phyloP scores from a whole-genome alignment of 2,888 invertebrate species.

The Eupithecia insigniata region DNA sequence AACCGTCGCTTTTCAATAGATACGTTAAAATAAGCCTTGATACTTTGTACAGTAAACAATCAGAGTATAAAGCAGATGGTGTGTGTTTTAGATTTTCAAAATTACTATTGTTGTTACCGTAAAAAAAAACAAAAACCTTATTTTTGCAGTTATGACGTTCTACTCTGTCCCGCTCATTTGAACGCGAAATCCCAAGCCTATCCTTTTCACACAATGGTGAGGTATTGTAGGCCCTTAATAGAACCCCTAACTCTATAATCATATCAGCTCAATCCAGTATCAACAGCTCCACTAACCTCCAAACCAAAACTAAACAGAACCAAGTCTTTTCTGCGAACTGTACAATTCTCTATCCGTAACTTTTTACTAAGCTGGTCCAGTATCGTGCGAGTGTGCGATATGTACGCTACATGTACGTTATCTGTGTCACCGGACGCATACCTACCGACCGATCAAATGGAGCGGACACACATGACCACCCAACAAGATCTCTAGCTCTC shows the following conservation, averaged over 20 bases:
- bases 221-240: too few species aligned
- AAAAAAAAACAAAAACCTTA: too few species aligned
- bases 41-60: too few species aligned
- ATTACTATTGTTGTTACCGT: too few species aligned
- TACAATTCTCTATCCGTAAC: conserved; percentile 64
- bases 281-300: conserved; percentile 15
- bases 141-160: too few species aligned
- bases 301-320: conserved; percentile 23
- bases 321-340: conserved; percentile 43
- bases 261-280: conserved; percentile 1
- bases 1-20: too few species aligned
- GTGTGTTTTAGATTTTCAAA: too few species aligned
- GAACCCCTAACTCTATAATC: neutral
- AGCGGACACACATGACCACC: conserved; percentile 72
- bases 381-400: conserved; percentile 76
- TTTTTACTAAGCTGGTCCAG: conserved; percentile 77
- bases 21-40: too few species aligned
- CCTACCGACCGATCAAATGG: conserved; percentile 73
- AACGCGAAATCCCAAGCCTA: too few species aligned
- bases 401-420: conserved; percentile 60
- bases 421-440: conserved; percentile 81
- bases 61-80: too few species aligned
- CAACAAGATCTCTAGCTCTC: conserved; percentile 38
- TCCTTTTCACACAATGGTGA: too few species aligned
- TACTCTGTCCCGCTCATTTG: too few species aligned